Conservation (phyloP, 2,888 invertebrate species). For the Disparrhopalites patrizii region DNA sequence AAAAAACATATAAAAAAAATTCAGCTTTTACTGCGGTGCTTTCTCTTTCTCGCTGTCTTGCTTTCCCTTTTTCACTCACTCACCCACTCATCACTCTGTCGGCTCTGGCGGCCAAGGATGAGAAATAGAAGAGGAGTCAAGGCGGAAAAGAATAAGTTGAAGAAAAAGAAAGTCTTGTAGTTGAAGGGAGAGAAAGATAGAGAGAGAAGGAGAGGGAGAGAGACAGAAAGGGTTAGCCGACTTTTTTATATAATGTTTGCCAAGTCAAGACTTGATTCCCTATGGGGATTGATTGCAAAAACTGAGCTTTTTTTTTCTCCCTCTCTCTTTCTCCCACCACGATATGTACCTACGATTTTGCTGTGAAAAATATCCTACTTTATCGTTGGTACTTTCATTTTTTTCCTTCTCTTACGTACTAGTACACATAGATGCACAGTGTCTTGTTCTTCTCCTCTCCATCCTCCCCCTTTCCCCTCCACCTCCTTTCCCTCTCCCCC, state of each 20-base stretch:
- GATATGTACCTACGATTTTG: slow-evolving; percentile 31
- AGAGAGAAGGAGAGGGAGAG: background rate
- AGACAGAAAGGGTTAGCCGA: too few relatives aligned
- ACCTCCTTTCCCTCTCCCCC: slow-evolving; percentile 14
- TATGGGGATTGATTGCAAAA: slow-evolving; percentile 30
- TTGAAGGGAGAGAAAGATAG: background rate
- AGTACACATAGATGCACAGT: slow-evolving; percentile 6
- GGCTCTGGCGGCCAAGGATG: too few relatives aligned
- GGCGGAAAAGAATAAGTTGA: too few relatives aligned
- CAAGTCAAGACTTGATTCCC: slow-evolving; percentile 25
- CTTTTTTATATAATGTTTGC: slow-evolving; percentile 25
- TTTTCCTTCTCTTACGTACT: background rate
- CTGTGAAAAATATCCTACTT: slow-evolving; percentile 33
- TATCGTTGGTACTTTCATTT: slow-evolving; percentile 4
- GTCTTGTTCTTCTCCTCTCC: slow-evolving; percentile 4
- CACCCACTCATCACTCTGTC: too few relatives aligned
- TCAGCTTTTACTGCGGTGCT: too few relatives aligned
- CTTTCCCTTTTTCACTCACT: too few relatives aligned
- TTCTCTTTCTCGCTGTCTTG: too few relatives aligned
- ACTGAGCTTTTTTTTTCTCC: slow-evolving; percentile 30
- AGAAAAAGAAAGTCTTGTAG: slow-evolving; percentile 6
- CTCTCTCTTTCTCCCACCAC: too few relatives aligned
- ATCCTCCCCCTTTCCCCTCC: too few relatives aligned
- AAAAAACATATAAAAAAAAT: too few relatives aligned
- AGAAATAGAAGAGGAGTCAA: too few relatives aligned